Evolutionary conservation across 2,113 vertebrate species (phyloP), one percentile per base, ranked within the genome.

Genomic region (Sisor rabdophorus): DNA sequence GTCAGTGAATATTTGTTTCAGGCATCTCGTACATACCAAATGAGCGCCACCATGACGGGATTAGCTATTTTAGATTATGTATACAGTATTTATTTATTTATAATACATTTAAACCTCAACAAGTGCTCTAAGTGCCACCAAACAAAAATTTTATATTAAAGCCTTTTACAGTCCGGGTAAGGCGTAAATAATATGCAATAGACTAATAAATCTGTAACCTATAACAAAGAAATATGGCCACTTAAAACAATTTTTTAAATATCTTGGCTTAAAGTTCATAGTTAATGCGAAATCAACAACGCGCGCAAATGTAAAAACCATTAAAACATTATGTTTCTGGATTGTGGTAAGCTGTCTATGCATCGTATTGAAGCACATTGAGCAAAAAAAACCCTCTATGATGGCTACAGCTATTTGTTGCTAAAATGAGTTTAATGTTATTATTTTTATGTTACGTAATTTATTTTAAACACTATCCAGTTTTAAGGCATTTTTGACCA

Each of bases 401-500:
- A 61, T 32, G 6, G 6, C 28, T 61, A 9, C 12, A 53, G 13
- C 32, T 36, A 8, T 44, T 44, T 44, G 5, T 24, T 3, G 15
- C 50, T 52, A 28, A 50, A 68, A 70, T n/a, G n/a, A 15, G n/a
- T n/a, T n/a, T n/a, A n/a, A n/a, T n/a, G n/a, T 32, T 8, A 13
- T 71, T 48, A 56, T 64, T 32, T 68, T 26, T 71, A 19, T 20
- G 40, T 26, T 59, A 3, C 16, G 4, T 50, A 20, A 24, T 67
- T 47, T 72, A 63, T 76, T 67, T 71, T 78, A 76, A 80, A 83
- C 69, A 76, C 53, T 69, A 36, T 68, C 44, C 50, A 68, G 13
- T 59, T 26, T 73, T 54, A 40, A 53, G 91, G 90, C 92, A 91
- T 92, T 93, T 77, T 76, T 82, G 85, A 79, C 83, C 77, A 81